Conservation (phyloP, 2,888 invertebrate species). For the Bimastos eiseni region DNA sequence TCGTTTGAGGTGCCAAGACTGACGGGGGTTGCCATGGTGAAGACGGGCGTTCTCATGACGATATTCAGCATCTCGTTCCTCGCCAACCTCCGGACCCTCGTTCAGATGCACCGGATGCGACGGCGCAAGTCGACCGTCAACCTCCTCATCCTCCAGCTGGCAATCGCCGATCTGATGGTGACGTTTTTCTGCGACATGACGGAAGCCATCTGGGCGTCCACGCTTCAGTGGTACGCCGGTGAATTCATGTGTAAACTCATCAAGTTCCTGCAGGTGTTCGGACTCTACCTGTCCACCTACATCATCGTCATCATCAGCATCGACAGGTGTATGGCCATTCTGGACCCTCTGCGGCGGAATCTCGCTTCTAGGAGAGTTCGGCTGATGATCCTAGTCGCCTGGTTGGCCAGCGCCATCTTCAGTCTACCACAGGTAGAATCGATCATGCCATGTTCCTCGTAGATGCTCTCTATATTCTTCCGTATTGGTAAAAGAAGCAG, state of each 20-base stretch:
- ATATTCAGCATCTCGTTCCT: constrained; percentile 76
- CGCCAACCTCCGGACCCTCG: constrained; percentile 77
- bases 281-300: constrained; percentile 80
- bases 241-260: constrained; percentile 77
- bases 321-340: constrained; percentile 76
- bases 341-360: constrained; percentile 70
- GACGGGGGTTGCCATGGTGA: constrained; percentile 70
- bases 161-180: constrained; percentile 79
- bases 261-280: constrained; percentile 78
- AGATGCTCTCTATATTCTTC: too few species aligned
- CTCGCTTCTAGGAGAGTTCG: constrained; percentile 70
- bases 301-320: constrained; percentile 80
- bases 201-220: constrained; percentile 79
- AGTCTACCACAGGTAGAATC: constrained; percentile 79
- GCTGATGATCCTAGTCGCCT: constrained; percentile 69
- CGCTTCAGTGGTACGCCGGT: constrained; percentile 81
- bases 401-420: constrained; percentile 73
- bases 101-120: constrained; percentile 72
- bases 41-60: constrained; percentile 71
- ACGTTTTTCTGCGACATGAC: constrained; percentile 80
- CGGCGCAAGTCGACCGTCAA: constrained; percentile 65
- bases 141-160: constrained; percentile 78
- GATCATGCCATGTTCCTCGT: too few species aligned
- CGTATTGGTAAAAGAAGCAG: neutral
- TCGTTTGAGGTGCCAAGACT: constrained; percentile 66